phyloP scores from a whole-genome alignment of 2,113 vertebrate species.

The Sporophila hypoxantha region DNA sequence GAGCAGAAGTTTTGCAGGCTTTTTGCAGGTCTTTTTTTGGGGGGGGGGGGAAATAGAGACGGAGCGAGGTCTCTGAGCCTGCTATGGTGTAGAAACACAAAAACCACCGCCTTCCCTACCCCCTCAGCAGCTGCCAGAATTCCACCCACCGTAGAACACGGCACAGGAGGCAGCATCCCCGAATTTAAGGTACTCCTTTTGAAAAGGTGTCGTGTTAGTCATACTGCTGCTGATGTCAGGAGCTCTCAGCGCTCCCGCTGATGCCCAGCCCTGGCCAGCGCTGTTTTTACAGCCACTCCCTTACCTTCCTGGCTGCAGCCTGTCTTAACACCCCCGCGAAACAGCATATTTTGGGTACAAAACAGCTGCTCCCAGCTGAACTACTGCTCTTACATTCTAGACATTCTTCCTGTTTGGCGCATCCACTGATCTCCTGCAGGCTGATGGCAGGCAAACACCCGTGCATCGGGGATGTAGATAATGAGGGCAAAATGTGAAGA shows the following conservation, averaged over 20 bases:
- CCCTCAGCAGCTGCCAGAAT: background rate
- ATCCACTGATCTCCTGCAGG: background rate
- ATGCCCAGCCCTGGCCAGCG: background rate
- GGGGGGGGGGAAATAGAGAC: fast-evolving
- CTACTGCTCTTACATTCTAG: background rate
- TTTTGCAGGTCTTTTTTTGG: background rate
- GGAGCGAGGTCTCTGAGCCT: background rate
- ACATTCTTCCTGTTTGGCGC: background rate
- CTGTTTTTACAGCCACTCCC: conserved; percentile 14
- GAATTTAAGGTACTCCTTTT: background rate
- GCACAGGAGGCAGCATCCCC: background rate
- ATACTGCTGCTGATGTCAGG: conserved; percentile 11
- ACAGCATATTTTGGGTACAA: background rate
- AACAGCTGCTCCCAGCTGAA: background rate
- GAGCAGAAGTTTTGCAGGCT: background rate
- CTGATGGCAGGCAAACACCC: background rate
- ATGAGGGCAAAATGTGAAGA: background rate
- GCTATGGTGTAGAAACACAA: background rate
- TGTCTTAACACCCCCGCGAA: background rate
- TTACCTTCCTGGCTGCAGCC: background rate
- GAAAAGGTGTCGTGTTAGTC: background rate
- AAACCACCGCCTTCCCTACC: background rate
- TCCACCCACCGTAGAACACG: background rate
- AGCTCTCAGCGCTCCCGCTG: background rate
- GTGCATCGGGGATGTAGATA: background rate